Evolutionary conservation across 1,140 invertebrate species (phyloP).

Genomic region (Drosophila subpulchrella): DNA sequence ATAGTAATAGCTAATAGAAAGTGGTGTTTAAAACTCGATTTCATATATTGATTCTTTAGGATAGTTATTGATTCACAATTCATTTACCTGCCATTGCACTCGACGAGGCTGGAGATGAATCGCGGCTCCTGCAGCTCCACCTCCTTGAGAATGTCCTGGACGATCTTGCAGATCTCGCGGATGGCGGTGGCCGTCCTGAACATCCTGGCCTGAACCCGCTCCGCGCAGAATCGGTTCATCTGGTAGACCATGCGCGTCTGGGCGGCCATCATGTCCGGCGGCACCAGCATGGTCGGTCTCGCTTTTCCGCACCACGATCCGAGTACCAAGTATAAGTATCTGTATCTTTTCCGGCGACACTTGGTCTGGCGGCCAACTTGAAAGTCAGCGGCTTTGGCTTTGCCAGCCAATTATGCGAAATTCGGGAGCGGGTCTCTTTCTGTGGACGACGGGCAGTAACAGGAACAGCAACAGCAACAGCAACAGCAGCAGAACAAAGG

Average conservation of each 20-base stretch:
- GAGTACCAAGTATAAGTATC: not conserved
- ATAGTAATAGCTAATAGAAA: no score
- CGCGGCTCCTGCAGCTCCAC: slow-evolving; percentile 98
- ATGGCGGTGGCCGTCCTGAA: slow-evolving; percentile 94
- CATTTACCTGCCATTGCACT: slow-evolving; percentile 87
- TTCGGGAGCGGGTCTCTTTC: slow-evolving; percentile 16
- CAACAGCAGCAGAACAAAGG: slow-evolving; percentile 56
- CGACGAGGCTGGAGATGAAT: slow-evolving; percentile 94
- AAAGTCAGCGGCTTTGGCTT: slow-evolving; percentile 34
- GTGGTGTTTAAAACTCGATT: no score
- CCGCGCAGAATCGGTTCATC: slow-evolving; percentile 97
- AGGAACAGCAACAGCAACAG: not conserved
- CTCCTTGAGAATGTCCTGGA: slow-evolving; percentile 97
- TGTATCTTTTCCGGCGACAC: slow-evolving; percentile 26
- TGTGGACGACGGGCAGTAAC: not conserved
- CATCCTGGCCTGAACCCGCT: slow-evolving; percentile 94
- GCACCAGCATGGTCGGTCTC: slow-evolving; percentile 87
- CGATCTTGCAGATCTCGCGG: slow-evolving; percentile 95
- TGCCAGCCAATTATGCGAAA: slow-evolving; percentile 67
- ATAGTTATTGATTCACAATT: no score
- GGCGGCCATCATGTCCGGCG: slow-evolving; percentile 94
- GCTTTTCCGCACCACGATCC: not conserved
- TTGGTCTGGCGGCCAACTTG: slow-evolving; percentile 54
- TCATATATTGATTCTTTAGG: no score
- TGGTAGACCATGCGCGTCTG: slow-evolving; percentile 96